phyloP scores from a whole-genome alignment of 1,140 invertebrate genomes.

The Glossosoma conforme region DNA sequence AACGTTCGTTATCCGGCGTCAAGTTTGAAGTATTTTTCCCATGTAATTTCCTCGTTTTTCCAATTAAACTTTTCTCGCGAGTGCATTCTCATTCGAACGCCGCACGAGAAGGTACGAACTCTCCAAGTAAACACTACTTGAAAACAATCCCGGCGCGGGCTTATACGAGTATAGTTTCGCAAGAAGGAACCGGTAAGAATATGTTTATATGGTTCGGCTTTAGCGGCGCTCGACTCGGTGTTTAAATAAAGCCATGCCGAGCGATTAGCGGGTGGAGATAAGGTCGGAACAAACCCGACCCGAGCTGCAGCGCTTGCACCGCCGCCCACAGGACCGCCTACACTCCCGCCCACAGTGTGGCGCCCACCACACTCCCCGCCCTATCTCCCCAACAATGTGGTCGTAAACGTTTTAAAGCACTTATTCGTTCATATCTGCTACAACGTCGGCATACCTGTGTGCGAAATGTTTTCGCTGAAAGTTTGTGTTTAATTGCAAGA shows the following conservation, averaged over 20 bases:
- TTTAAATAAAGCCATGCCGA: constrained; percentile 21
- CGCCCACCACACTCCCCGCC: constrained; percentile 5
- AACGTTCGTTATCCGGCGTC: background rate
- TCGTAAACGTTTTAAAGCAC: constrained; percentile 29
- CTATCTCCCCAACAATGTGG: constrained; percentile 28
- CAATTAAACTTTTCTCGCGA: background rate
- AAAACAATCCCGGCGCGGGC: constrained; percentile 2
- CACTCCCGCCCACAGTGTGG: background rate
- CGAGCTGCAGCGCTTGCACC: constrained; percentile 2
- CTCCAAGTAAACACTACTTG: constrained; percentile 3
- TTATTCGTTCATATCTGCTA: constrained; percentile 21
- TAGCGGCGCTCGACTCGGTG: background rate
- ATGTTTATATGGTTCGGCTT: constrained; percentile 4
- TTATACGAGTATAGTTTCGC: background rate
- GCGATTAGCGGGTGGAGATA: constrained; percentile 24
- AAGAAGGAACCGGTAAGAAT: constrained; percentile 4
- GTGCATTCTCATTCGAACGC: background rate
- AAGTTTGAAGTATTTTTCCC: background rate
- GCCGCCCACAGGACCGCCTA: background rate
- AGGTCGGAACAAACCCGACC: background rate
- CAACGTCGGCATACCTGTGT: constrained; percentile 7
- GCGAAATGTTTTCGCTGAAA: constrained; percentile 20
- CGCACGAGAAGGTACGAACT: background rate
- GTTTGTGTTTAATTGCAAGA: constrained; percentile 24
- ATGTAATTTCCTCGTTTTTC: background rate